Evolutionary conservation across 2,888 invertebrate species (phyloP).

Genomic region (Eupithecia vulgata): DNA sequence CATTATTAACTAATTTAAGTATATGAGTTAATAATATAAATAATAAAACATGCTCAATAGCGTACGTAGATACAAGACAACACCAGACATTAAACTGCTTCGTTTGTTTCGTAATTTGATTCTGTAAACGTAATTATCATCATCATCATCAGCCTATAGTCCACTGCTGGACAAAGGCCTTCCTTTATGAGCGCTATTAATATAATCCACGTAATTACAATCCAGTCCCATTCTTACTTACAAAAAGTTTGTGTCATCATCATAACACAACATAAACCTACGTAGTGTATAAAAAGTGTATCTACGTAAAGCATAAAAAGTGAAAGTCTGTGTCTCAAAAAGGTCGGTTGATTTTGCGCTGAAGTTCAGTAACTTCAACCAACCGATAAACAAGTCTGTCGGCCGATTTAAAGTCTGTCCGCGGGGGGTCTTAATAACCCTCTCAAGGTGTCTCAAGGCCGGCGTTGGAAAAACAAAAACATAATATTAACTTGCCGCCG

Average conservation of each 20-base stretch:
- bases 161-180: no score
- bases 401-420: neutral
- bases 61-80: neutral
- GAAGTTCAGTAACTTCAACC: neutral
- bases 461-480: neutral
- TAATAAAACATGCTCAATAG: neutral
- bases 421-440: conserved; percentile 8
- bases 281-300: no score
- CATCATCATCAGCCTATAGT: no score
- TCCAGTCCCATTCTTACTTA: neutral
- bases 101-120: neutral
- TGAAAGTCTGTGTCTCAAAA: neutral
- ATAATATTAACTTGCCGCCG: neutral
- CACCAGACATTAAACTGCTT: neutral
- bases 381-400: neutral
- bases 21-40: no score
- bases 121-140: neutral
- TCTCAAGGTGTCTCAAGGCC: conserved; percentile 2
- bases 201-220: neutral
- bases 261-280: no score
- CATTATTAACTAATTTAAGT: no score
- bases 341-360: no score
- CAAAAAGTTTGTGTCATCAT: neutral
- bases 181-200: no score
- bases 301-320: no score